Base-by-base conservation (phyloP, 1,140 invertebrate species). In the Drosophila ironensis region DNA sequence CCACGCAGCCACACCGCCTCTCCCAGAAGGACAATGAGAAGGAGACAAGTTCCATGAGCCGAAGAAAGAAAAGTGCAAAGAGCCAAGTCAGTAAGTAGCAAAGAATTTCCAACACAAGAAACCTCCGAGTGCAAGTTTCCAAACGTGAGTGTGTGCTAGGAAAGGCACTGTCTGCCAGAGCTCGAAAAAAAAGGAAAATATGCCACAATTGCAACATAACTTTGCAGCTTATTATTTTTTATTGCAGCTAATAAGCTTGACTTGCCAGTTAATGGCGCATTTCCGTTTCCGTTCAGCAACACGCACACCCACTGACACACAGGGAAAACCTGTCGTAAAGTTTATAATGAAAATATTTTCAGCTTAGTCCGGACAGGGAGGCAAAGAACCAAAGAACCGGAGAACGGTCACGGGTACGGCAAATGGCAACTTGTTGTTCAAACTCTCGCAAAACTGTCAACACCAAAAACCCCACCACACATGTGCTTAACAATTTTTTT, bases 181-280 rank as follows among this genome's bases (percentile, higher is more conserved):
- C 17, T 28, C 38, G 35, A 40, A 30, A 46, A 28, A 50, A 60
- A 75, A 76, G 50, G n/a, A n/a, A n/a, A 33, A 33, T 78, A 74
- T 86, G 70, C 70, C 74, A 86, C 64, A 86, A 74, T 74, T 86
- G 80, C 70, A 78, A 86, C 80, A 84, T 84, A 86, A 84, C 74
- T 84, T 78, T 86, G 74, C 64, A 80, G 78, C 80, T 84, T 84
- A 80, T 84, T 84, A 84, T 84, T 86, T 84, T 84, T 84, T 84
- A 86, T 84, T 86, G 78, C 66, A 67, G 66, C 74, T 86, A 86
- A 84, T 86, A 84, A 84, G 74, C 80, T 86, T 74, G 66, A 86
- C 70, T 86, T 84, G 74, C 70, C 80, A 74, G 69, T 84, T 84
- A 84, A 82, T 82, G 78, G 78, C 69, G 78, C 78, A 78, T 84